Base-by-base conservation (phyloP, 1,140 invertebrate genomes). In the Bathynomus jamesi region DNA sequence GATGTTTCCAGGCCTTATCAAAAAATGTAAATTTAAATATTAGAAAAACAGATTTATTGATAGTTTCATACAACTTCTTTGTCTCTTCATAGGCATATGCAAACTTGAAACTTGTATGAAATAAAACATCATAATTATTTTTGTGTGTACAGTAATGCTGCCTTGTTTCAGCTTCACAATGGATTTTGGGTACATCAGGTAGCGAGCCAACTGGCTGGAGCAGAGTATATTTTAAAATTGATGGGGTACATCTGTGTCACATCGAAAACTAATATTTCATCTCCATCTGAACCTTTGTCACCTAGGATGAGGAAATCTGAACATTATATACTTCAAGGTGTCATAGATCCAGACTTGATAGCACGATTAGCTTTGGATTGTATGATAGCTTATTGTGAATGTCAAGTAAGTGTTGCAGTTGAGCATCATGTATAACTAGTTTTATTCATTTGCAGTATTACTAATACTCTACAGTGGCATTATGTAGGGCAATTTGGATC, bases 141-240 rank as follows among this genome's bases (percentile, higher is more conserved):
- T n/a, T n/a, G n/a, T n/a, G n/a, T n/a, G n/a, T n/a, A n/a, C n/a
- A n/a, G n/a, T n/a, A n/a, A n/a, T n/a, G n/a, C n/a, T n/a, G n/a
- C n/a, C n/a, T n/a, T n/a, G n/a, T n/a, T n/a, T n/a, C 79, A 94
- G 91, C 85, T 90, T 66, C 94, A 91, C 79, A 90, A 88, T 75
- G 92, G 92, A 21, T 94, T 89, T 82, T 94, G 89, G 82, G 91
- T 92, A 79, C 91, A 94, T 80, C 89, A 93, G 80, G 87, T 95
- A 30, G 88, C 92, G 78, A 86, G 88, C 1, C 90, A 91, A 80
- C 83, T 95, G 74, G 81, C 88, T 17, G 89, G 89, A 71, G 89
- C 89, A 0, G 89, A 91, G 76, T 82, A 86, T 46, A 85, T 95
- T 80, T 87, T 95, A 65, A 84, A 89, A 76, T 85, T 88, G 68